Evolutionary conservation across 2,888 invertebrate genomes (phyloP), one percentile per base, ranked within the genome.

Genomic region (Diarsia rubi): DNA sequence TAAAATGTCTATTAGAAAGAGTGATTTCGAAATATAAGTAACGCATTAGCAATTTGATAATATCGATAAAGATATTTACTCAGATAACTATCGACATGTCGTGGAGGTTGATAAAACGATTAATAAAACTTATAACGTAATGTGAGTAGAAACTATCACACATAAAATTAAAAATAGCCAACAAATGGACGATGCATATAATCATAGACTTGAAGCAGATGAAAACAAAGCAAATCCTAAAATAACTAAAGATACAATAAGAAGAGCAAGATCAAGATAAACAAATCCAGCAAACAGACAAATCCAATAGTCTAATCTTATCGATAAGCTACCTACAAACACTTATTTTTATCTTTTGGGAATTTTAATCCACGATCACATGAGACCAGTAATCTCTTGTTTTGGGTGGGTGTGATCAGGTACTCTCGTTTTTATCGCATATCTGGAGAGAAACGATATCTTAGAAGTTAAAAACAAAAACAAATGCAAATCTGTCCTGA

Each of bases 341-440:
- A 70, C 27, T 52, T 68, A 72, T 60, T 47, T 63, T 66, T 83
- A 78, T 85, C 83, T 71, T 52, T 49, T n/a, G 57, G 37, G 79
- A 71, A 78, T 85, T 73, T 74, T 74, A 72, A 78, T 71, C 73
- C 63, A 27, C 27, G 27, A 62, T 76, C 81, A 80, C 82, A 82
- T 80, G 86, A 85, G 60, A 27, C 57, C 37, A 3, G 47, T 75
- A 73, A 78, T 73, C 79, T 72, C 24, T 70, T 69, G 73, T 73
- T 79, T 52, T 73, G 54, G 37, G 57, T 59, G 19, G 24, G 52
- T 69, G 54, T 70, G 62, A 60, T 67, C 67, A 59, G 49, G 37
- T 66, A 31, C 12, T 70, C 42, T 72, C 21, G 44, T 49, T 59
- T 73, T 81, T 79, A 82, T 79, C 82, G 45, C 21, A 12, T 69